Evolutionary conservation across 2,113 vertebrate species (phyloP).

Genomic region (Ceyx melanurus): DNA sequence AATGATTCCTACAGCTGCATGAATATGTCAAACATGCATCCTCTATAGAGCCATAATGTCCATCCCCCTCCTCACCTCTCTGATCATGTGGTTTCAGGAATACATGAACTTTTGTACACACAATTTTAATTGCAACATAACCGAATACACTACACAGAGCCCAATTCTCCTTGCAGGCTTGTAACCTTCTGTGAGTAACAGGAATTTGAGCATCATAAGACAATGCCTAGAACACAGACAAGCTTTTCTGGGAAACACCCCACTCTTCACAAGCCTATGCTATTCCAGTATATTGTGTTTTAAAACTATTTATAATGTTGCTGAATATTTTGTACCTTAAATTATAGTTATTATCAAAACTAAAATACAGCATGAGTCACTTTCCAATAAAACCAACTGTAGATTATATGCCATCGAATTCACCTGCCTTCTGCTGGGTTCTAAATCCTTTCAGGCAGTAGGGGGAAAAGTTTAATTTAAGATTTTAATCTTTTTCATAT

Average conservation of each 20-base stretch:
- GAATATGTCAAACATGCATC: neutral
- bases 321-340: conserved; percentile 59
- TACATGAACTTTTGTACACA: neutral
- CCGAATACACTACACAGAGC: neutral
- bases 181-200: neutral
- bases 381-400: conserved; percentile 71
- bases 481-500: conserved; percentile 79
- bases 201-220: neutral
- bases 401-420: conserved; percentile 65
- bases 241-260: neutral
- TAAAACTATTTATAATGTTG: conserved; percentile 54
- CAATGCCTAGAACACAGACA: neutral
- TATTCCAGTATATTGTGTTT: conserved; percentile 38
- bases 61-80: neutral
- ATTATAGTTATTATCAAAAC: conserved; percentile 69
- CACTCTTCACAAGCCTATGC: neutral
- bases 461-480: conserved; percentile 73
- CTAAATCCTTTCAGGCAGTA: conserved; percentile 75
- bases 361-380: conserved; percentile 58
- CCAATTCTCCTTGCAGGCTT: neutral
- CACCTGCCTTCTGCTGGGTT: conserved; percentile 66
- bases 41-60: neutral
- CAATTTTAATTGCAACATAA: neutral
- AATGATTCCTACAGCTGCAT: neutral
- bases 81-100: neutral